Conservation (phyloP, 2,113 vertebrate genomes). For the Tinamus guttatus region DNA sequence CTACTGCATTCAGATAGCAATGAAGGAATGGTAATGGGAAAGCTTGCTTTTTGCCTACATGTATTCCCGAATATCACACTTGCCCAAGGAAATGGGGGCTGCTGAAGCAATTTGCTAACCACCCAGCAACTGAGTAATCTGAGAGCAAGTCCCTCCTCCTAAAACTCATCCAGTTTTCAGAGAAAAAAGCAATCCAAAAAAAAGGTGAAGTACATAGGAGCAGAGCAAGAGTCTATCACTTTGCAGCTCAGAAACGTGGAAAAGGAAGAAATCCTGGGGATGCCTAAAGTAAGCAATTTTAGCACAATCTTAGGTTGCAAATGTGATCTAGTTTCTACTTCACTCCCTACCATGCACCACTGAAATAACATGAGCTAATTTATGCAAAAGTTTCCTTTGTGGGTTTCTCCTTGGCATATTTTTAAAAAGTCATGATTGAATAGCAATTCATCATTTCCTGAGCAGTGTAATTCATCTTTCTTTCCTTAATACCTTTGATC, state of each 20-base stretch:
- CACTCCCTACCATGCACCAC: not conserved
- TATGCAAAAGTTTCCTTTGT: constrained; percentile 46
- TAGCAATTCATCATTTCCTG: constrained; percentile 41
- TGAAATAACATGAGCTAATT: constrained; percentile 36
- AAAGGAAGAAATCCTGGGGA: not conserved
- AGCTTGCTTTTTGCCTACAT: not conserved
- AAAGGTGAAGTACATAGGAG: not conserved
- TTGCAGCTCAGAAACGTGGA: not conserved
- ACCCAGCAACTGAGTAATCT: not conserved
- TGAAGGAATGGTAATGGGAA: not conserved
- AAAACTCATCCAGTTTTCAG: not conserved
- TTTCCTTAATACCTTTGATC: constrained; percentile 50
- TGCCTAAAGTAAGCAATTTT: not conserved
- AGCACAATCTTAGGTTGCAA: not conserved
- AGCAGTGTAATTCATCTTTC: constrained; percentile 42
- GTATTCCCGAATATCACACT: not conserved
- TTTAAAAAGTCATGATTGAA: constrained; percentile 55
- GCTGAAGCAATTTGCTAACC: not conserved
- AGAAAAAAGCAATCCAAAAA: not conserved
- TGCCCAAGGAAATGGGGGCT: not conserved
- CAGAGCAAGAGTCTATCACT: not conserved
- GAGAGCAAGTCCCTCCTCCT: not conserved
- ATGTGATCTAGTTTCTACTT: not conserved
- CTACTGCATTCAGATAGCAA: not conserved
- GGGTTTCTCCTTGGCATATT: constrained; percentile 41